Conservation (phyloP, 2,888 invertebrate species). For the Deilephila porcellus region DNA sequence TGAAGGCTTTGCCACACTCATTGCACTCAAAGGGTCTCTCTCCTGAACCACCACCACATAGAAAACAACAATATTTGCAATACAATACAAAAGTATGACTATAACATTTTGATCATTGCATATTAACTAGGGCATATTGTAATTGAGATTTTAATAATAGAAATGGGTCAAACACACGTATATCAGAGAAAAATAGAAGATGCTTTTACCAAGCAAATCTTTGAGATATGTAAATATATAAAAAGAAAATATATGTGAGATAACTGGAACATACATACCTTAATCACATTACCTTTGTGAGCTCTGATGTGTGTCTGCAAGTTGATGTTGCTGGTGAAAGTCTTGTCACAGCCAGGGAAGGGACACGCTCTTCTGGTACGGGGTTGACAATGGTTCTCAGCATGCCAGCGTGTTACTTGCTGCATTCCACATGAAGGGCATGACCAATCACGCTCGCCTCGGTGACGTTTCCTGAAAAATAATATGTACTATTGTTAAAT, state of each 20-base stretch:
- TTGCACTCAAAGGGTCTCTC: constrained; percentile 64
- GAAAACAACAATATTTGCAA: neutral
- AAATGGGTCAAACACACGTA: no score
- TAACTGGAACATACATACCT: neutral
- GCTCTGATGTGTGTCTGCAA: constrained; percentile 59
- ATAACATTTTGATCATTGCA: no score
- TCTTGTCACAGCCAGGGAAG: constrained; percentile 53
- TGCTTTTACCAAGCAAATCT: no score
- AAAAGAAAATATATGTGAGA: neutral
- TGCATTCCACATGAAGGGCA: constrained; percentile 54
- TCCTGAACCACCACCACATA: constrained; percentile 51
- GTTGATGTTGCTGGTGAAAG: constrained; percentile 64
- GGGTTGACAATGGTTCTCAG: constrained; percentile 56
- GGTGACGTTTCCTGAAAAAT: constrained; percentile 56
- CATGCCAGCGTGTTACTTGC: constrained; percentile 54
- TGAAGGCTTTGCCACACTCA: constrained; percentile 63
- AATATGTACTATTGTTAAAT: neutral
- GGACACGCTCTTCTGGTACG: constrained; percentile 53
- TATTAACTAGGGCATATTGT: no score
- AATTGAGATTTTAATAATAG: no score
- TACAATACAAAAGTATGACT: no score
- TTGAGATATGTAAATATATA: no score
- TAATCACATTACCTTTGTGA: constrained; percentile 56
- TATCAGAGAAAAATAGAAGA: no score
- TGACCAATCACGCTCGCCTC: constrained; percentile 51